A percentile compares a stretch with the other conserved stretches of the same genome.
Evolutionary conservation across 35 echinoderm and acorn worm genomes (phyloP).

Genomic region (Stichopus chloronotus): DNA sequence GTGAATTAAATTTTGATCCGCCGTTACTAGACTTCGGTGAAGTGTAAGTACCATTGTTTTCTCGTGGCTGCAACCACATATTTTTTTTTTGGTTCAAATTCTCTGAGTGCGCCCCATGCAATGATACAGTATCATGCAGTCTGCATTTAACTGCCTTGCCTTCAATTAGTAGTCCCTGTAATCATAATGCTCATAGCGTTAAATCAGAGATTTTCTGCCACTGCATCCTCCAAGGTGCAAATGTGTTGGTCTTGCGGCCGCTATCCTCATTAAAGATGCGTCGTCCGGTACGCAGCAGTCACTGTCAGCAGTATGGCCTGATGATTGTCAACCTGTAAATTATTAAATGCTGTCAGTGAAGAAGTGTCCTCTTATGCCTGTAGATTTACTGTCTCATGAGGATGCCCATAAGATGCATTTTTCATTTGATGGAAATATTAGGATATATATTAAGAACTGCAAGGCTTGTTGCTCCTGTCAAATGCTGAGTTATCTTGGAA

Average conservation of each 20-base stretch:
- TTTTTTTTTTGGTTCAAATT: not conserved
- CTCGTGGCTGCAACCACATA: not conserved
- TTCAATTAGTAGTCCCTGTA: not conserved
- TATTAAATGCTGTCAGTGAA: not conserved
- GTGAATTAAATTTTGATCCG: conserved; percentile 49
- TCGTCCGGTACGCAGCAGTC: not conserved
- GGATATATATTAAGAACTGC: too few species aligned
- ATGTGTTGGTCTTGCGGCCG: too few species aligned
- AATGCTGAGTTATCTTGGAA: too few species aligned
- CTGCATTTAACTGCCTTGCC: not conserved
- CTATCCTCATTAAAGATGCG: not conserved
- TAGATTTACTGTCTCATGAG: not conserved
- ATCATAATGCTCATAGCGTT: not conserved
- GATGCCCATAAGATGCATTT: not conserved
- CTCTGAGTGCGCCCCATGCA: not conserved
- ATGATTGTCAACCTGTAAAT: not conserved
- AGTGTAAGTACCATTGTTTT: conserved; percentile 22
- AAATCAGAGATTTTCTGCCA: too few species aligned
- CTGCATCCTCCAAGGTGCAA: too few species aligned
- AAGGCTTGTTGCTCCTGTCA: too few species aligned
- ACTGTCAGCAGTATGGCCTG: not conserved
- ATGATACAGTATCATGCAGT: too few species aligned
- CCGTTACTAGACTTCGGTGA: conserved; percentile 58
- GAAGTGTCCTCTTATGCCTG: not conserved
- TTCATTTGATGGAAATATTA: not conserved